Evolutionary conservation across 2,888 invertebrate species (phyloP).

Genomic region (Fissipunctia ypsillon): DNA sequence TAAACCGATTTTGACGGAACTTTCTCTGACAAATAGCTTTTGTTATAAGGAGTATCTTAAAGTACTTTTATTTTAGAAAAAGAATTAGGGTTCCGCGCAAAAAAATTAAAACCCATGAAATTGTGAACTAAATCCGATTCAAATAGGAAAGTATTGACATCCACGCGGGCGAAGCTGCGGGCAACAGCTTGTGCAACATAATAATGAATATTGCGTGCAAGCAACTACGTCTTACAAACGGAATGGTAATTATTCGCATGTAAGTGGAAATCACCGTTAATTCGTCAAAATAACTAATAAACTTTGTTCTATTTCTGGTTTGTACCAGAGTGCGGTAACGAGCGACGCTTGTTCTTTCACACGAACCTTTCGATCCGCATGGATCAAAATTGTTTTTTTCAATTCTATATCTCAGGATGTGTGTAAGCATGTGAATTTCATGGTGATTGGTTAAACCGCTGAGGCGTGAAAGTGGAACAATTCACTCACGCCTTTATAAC

Average conservation of each 20-base stretch:
- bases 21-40: too few species aligned
- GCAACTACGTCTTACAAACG: neutral
- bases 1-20: too few species aligned
- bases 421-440: constrained; percentile 32
- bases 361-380: neutral
- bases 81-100: too few species aligned
- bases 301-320: neutral
- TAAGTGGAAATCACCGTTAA: neutral
- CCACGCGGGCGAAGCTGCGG: too few species aligned
- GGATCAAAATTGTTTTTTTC: neutral
- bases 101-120: too few species aligned
- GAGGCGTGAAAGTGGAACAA: constrained; percentile 64
- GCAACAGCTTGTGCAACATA: too few species aligned
- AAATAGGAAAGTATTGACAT: too few species aligned
- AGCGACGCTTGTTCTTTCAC: neutral
- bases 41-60: too few species aligned
- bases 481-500: constrained; percentile 53
- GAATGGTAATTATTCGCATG: neutral
- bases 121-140: too few species aligned
- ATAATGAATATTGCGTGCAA: neutral
- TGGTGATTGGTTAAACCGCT: constrained; percentile 23
- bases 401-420: neutral
- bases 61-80: too few species aligned
- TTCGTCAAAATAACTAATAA: neutral
- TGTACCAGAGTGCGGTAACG: neutral